phyloP scores from a whole-genome alignment of 2,888 invertebrate species.

The Tubulanus polymorphus region DNA sequence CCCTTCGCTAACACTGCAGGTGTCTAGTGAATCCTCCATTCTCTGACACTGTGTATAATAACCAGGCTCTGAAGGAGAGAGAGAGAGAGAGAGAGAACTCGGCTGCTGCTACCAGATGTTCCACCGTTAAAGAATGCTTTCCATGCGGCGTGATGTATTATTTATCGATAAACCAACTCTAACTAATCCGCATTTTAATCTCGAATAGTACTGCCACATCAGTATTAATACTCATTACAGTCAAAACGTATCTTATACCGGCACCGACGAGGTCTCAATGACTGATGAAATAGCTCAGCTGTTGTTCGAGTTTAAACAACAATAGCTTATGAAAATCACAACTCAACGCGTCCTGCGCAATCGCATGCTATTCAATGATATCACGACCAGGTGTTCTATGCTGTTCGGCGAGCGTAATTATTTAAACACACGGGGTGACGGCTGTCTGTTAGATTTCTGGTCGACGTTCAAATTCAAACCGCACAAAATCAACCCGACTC shows the following conservation, averaged over 20 bases:
- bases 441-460: neutral
- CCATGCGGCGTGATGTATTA: conserved; percentile 40
- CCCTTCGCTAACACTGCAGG: conserved; percentile 19
- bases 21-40: too few relatives aligned
- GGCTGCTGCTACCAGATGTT: conserved; percentile 38
- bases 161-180: conserved; percentile 44
- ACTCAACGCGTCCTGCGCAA: conserved; percentile 21
- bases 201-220: too few relatives aligned
- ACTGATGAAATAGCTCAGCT: neutral
- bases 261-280: conserved; percentile 13
- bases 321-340: conserved; percentile 27
- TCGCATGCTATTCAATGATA: conserved; percentile 18
- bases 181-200: conserved; percentile 34
- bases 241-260: too few relatives aligned
- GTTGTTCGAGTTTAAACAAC: neutral
- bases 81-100: too few relatives aligned
- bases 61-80: too few relatives aligned
- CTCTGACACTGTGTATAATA: too few relatives aligned
- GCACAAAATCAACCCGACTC: conserved; percentile 1
- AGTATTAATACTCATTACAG: too few relatives aligned
- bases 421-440: neutral
- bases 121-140: conserved; percentile 38
- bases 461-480: neutral
- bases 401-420: neutral
- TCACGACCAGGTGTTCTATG: neutral